Evolutionary conservation across 2,113 vertebrate genomes (phyloP).

Genomic region (Crotalus horridus): DNA sequence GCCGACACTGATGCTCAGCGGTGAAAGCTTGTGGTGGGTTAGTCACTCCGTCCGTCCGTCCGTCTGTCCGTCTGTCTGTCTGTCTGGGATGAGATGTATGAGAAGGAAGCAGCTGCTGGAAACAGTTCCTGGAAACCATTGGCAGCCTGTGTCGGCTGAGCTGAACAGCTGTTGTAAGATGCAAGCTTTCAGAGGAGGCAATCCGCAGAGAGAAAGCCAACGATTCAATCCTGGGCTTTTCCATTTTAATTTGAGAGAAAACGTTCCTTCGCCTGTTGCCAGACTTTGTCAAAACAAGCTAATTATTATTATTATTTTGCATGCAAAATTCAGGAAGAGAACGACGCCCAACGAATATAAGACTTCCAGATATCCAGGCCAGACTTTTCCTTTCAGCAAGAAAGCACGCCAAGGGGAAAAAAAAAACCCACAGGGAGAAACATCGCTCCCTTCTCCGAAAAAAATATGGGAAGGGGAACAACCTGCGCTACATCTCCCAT

Average conservation of each 20-base stretch:
- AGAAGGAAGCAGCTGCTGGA: conserved; percentile 45
- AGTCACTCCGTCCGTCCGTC: background rate
- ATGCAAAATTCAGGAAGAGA: background rate
- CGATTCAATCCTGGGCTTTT: background rate
- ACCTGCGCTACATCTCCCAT: background rate
- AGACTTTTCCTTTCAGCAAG: background rate
- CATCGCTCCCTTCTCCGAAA: background rate
- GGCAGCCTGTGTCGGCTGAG: conserved; percentile 34
- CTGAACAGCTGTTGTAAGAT: conserved; percentile 35
- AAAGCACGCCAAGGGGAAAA: background rate
- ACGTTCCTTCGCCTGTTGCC: background rate
- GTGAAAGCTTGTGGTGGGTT: conserved; percentile 54
- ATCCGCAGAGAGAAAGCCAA: background rate
- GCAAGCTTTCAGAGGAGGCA: background rate
- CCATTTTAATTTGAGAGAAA: background rate
- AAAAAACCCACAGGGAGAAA: background rate
- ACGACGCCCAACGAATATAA: background rate
- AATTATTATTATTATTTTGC: background rate
- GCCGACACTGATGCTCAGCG: conserved; percentile 57
- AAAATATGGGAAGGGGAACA: background rate
- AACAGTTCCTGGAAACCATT: conserved; percentile 50
- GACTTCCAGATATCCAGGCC: background rate
- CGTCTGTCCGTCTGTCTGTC: conserved; percentile 16
- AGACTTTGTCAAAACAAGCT: background rate
- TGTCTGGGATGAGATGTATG: conserved; percentile 60